Evolutionary conservation across 2,113 vertebrate genomes (phyloP), one percentile per base, ranked within the genome.

Genomic region (Synchiropus splendidus): DNA sequence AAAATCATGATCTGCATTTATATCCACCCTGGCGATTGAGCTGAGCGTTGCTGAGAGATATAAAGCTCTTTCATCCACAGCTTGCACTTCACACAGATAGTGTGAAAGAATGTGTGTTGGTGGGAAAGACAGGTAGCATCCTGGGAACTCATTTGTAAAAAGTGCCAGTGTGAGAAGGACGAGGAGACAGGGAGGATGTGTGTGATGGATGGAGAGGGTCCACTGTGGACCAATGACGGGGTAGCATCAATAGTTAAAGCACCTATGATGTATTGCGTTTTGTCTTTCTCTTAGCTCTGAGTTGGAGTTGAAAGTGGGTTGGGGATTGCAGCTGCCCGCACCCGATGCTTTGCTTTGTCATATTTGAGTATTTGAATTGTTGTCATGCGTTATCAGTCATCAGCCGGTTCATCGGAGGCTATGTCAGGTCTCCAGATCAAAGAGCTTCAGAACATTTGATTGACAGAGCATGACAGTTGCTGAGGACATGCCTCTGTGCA

Each of bases 111-210:
- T 45, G 58, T 46, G 53, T 59, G 44, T 48, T 21, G 42, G 51
- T 41, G 33, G 47, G 54, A 55, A 41, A 58, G 75, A 74, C 67
- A 46, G 60, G 36, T 27, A 42, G 57, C 61, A 70, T 61, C 78
- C 18, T 61, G 78, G 78, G 75, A 79, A 48, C 74, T 79, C 64
- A 74, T 81, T 79, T 81, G 76, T 77, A 61, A 51, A 56, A 62
- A 58, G 67, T 66, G 45, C 72, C 77, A 74, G 64, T 75, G 69
- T 63, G 48, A 64, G 60, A 42, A 58, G 44, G 48, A 54, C 32
- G 57, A 59, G 45, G 58, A 72, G 73, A 58, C 71, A 51, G 61
- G 61, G 41, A 44, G 39, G 47, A 61, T n/a, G 54, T 50, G 31
- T 35, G 63, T 73, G 71, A 74, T 79, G 60, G 67, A 79, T 77